phyloP scores from a whole-genome alignment of 2,888 invertebrate species.

The Amblyjoppa fuscipennis region DNA sequence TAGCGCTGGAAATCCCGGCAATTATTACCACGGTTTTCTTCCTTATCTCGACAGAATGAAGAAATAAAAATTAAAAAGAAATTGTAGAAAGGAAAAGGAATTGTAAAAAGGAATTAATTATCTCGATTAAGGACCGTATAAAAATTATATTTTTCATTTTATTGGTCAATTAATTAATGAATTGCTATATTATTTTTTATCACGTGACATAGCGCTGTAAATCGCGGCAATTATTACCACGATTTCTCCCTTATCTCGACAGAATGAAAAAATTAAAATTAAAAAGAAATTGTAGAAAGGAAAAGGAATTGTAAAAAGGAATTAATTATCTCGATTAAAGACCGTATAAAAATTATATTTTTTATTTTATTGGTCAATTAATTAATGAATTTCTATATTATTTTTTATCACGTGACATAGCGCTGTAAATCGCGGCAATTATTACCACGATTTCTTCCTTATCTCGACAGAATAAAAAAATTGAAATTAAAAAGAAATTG shows the following conservation, averaged over 20 bases:
- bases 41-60: neutral
- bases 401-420: no score
- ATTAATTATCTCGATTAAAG: neutral
- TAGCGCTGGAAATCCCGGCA: no score
- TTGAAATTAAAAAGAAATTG: no score
- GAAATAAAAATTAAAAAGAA: neutral
- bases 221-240: neutral
- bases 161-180: neutral
- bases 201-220: no score
- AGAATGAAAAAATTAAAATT: neutral
- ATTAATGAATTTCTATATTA: no score
- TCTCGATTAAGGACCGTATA: neutral
- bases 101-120: no score
- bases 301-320: neutral
- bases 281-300: neutral
- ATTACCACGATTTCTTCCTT: neutral
- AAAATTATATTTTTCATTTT: neutral
- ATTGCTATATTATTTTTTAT: no score
- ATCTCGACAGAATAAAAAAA: neutral
- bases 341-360: neutral
- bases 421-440: neutral
- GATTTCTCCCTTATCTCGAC: neutral
- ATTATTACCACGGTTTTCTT: neutral
- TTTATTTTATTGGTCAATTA: neutral
- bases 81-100: conserved; percentile 16